Conservation (phyloP, 2,113 vertebrate genomes). For the Ibidorhyncha struthersii region DNA sequence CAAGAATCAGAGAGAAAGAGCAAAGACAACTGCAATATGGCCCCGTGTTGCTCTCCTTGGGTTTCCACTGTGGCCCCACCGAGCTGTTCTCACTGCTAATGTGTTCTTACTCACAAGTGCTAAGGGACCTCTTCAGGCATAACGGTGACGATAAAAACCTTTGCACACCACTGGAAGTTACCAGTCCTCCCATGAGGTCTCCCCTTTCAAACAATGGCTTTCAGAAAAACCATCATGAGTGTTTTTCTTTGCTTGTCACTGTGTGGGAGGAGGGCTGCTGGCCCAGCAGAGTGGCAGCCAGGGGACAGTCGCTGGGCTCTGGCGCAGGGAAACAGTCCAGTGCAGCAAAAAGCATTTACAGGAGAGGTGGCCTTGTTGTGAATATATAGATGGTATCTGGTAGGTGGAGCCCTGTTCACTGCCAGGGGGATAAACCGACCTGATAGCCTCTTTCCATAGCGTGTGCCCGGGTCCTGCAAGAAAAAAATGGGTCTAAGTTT, state of each 20-base stretch:
- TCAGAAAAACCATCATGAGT: not conserved
- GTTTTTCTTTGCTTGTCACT: no score
- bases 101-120: not conserved
- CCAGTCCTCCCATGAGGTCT: not conserved
- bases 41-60: not conserved
- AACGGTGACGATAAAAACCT: not conserved
- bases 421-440: not conserved
- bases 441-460: not conserved
- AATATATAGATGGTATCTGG: not conserved
- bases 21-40: not conserved
- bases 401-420: not conserved
- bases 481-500: not conserved
- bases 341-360: no score
- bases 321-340: no score
- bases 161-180: not conserved
- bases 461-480: not conserved
- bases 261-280: not conserved
- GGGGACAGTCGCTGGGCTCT: not conserved
- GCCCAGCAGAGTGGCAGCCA: fast-evolving
- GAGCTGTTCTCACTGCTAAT: not conserved
- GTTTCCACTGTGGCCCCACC: not conserved
- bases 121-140: not conserved
- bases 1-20: not conserved
- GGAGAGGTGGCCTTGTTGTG: not conserved
- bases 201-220: not conserved